Conservation (phyloP, 2,888 invertebrate species). For the Lasioglossum marginatum region DNA sequence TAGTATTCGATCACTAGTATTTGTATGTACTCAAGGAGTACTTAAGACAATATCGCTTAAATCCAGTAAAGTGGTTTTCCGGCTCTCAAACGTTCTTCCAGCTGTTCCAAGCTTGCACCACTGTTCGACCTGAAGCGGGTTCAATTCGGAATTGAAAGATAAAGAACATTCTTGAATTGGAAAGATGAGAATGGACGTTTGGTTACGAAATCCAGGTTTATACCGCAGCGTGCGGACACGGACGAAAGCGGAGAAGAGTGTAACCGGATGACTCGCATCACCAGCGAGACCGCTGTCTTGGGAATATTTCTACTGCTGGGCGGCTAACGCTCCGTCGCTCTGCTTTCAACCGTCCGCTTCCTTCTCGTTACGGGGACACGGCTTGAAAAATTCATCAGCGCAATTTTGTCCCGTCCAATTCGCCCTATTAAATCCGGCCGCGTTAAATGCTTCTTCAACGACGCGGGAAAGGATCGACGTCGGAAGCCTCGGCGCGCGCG, state of each 20-base stretch:
- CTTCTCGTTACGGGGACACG: slow-evolving; percentile 21
- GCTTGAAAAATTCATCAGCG: slow-evolving; percentile 26
- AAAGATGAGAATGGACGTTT: neutral
- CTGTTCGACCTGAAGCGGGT: neutral
- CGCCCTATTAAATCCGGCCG: neutral
- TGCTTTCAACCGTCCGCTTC: neutral
- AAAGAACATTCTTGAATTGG: neutral
- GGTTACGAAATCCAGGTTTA: too few species aligned
- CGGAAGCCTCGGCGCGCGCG: neutral
- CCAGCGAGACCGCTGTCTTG: slow-evolving; percentile 31
- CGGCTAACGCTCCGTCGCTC: slow-evolving; percentile 2
- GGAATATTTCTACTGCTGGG: slow-evolving; percentile 13
- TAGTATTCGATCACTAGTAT: too few species aligned
- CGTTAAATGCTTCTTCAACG: neutral
- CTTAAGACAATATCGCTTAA: too few species aligned
- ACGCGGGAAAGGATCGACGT: neutral
- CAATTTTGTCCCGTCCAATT: neutral
- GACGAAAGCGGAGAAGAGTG: slow-evolving; percentile 3
- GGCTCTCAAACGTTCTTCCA: neutral
- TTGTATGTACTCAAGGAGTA: too few species aligned
- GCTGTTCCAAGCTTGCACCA: neutral
- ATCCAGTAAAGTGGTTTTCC: too few species aligned
- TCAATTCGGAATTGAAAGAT: neutral
- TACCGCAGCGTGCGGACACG: neutral
- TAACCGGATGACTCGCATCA: slow-evolving; percentile 42